A percentile compares a stretch with the other conserved stretches of the same genome.
Conservation (phyloP, 2,797 vertebrate species). For the Xiphorhynchus erythropygius region DNA sequence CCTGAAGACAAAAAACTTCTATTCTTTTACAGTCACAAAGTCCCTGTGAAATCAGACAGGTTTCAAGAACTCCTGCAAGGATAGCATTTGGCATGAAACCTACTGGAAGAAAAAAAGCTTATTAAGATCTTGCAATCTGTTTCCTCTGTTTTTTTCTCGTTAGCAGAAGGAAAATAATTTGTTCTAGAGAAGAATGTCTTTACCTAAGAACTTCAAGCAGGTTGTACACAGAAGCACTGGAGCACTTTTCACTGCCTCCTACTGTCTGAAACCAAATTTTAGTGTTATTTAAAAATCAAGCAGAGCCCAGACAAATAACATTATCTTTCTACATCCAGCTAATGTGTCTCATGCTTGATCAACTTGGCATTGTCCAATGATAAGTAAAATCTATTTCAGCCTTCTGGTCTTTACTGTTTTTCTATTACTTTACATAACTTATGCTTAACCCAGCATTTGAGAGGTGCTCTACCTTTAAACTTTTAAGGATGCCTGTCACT, state of each 20-base stretch:
- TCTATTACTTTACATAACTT: neutral
- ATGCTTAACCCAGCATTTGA: neutral
- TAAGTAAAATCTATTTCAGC: neutral
- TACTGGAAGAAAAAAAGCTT: neutral
- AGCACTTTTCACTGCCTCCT: constrained; percentile 14
- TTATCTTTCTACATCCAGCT: neutral
- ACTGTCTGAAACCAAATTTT: neutral
- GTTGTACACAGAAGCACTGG: neutral
- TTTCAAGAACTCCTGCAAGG: neutral
- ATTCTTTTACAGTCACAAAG: neutral
- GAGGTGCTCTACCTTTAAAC: neutral
- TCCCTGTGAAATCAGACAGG: constrained; percentile 40
- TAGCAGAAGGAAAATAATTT: constrained; percentile 24
- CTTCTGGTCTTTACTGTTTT: neutral
- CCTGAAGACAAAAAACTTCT: constrained; percentile 22
- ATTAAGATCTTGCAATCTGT: constrained; percentile 28
- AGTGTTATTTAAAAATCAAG: neutral
- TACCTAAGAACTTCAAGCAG: neutral
- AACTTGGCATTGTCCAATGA: neutral
- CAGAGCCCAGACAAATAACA: neutral
- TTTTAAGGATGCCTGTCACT: neutral
- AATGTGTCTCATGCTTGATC: neutral
- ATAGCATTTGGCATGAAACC: constrained; percentile 12
- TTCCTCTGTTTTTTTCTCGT: constrained; percentile 32
- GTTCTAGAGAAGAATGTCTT: neutral